Conservation (phyloP, 2,113 vertebrate species). For the Hippocampus abdominalis region DNA sequence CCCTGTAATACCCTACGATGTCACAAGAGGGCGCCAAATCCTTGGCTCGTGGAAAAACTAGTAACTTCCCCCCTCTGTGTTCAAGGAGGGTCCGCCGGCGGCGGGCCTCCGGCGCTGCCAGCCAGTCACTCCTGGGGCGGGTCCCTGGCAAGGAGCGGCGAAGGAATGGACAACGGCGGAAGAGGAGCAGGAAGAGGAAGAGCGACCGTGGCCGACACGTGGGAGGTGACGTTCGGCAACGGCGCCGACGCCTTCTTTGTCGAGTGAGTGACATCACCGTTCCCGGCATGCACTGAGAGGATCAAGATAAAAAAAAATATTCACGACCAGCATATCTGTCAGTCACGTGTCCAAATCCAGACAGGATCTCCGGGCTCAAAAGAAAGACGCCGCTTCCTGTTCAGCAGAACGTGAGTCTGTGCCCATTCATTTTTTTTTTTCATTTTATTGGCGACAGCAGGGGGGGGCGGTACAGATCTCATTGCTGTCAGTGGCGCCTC, state of each 20-base stretch:
- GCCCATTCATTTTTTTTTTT: background rate
- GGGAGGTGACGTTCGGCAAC: conserved; percentile 71
- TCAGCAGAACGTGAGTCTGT: conserved; percentile 44
- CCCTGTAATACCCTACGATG: too few relatives aligned
- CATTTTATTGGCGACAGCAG: conserved; percentile 6
- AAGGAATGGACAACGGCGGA: conserved; percentile 51
- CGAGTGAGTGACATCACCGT: conserved; percentile 49
- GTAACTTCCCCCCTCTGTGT: background rate
- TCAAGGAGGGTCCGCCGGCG: conserved; percentile 35
- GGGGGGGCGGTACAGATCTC: conserved; percentile 29
- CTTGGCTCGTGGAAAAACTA: too few relatives aligned
- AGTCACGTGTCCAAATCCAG: conserved; percentile 73
- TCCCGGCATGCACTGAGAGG: conserved; percentile 1
- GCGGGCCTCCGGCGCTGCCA: conserved; percentile 57
- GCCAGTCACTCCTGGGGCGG: conserved; percentile 68
- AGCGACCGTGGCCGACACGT: conserved; percentile 60
- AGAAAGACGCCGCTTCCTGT: conserved; percentile 48
- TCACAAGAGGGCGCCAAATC: too few relatives aligned
- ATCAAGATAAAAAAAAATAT: background rate
- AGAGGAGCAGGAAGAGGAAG: conserved; percentile 22
- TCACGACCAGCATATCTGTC: conserved; percentile 29
- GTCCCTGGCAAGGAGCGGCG: conserved; percentile 39
- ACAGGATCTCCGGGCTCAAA: conserved; percentile 59
- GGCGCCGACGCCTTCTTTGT: conserved; percentile 71
- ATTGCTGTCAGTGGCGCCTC: background rate